Conservation (phyloP, 2,113 vertebrate genomes). For the Eptesicus fuscus region DNA sequence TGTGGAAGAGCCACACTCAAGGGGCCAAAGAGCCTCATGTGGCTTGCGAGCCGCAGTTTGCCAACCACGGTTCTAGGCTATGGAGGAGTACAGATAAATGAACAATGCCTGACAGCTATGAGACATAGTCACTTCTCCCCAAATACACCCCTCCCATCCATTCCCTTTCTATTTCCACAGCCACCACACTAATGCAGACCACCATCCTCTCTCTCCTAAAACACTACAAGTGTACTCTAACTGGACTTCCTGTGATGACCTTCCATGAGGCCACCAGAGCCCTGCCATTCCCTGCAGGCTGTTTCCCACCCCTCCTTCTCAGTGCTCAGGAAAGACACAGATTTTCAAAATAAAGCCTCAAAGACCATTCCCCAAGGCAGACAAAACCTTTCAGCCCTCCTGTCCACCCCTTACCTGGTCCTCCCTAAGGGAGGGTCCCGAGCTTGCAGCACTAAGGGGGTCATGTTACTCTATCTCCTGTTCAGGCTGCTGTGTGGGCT, state of each 20-base stretch:
- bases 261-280: not conserved
- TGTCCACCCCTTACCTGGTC: fast-evolving
- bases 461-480: not conserved
- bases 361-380: not conserved
- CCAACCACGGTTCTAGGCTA: too few relatives aligned
- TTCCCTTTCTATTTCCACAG: not conserved
- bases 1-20: too few relatives aligned
- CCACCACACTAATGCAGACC: not conserved
- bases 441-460: not conserved
- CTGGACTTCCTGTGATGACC: too few relatives aligned
- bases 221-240: not conserved
- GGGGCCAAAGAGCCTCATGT: too few relatives aligned
- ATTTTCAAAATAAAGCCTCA: not conserved
- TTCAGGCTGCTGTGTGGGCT: not conserved
- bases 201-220: not conserved
- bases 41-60: too few relatives aligned
- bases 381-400: not conserved
- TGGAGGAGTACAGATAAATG: not conserved
- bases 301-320: not conserved
- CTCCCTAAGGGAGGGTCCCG: not conserved
- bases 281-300: not conserved
- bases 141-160: not conserved
- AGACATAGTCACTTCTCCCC: not conserved
- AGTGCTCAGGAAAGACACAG: not conserved
- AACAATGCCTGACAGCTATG: too few relatives aligned